Base-by-base conservation (phyloP, 2,113 vertebrate species). In the Scatophagus argus region DNA sequence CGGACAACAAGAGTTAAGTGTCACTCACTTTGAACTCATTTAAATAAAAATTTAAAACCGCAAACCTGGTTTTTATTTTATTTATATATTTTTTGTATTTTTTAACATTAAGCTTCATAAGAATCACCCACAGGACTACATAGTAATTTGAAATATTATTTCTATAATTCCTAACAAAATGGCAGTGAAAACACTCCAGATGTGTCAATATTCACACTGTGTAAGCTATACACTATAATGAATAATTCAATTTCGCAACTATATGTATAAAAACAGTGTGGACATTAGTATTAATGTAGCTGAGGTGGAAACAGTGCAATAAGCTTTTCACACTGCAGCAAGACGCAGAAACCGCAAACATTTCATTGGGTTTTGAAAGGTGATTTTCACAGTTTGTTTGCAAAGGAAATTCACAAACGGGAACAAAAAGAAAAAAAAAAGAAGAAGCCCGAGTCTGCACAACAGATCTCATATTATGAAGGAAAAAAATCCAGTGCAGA, bases 41-140 rank as follows among this genome's bases (percentile, higher is more conserved):
- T 29, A 71, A 68, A 72, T 63, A 7, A n/a, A n/a, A n/a, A n/a
- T n/a, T n/a, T n/a, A n/a, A n/a, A n/a, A 69, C 62, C 61, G 47
- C 19, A 43, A 21, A 71, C 64, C 16, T 12, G 21, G 27, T 34
- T 14, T 32, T 16, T 41, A n/a, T n/a, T n/a, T n/a, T n/a, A n/a
- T n/a, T n/a, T n/a, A n/a, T n/a, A n/a, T n/a, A n/a, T n/a, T n/a
- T n/a, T n/a, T n/a, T n/a, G n/a, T n/a, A n/a, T 16, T 21, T 2
- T 59, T 64, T 27, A 52, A 56, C 6, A 49, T 6, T 16, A 43
- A 43, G 13, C 6, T 52, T 41, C 6, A 31, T 13, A 13, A 46
- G 16, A 65, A 52, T 51, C 17, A 58, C 8, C 31, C 23, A 34
- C 4, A 4, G 0, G 36, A 43, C 43, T 21, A 13, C 36, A 31